Conservation (phyloP, 2,113 vertebrate species). For the Pedionomus torquatus region DNA sequence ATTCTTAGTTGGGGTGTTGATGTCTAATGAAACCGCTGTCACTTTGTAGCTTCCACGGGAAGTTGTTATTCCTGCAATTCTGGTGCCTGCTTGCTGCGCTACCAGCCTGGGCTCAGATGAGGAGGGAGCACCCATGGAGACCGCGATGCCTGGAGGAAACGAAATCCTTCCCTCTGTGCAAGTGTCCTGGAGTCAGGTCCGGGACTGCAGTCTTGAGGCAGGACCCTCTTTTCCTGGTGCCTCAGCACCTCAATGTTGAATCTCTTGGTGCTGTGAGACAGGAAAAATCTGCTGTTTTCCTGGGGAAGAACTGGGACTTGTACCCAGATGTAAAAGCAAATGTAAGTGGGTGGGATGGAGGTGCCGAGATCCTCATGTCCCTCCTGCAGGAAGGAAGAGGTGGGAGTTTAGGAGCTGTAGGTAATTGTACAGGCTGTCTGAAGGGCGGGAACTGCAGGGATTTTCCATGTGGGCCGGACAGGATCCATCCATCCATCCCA, state of each 20-base stretch:
- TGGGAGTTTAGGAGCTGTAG: background rate
- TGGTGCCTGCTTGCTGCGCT: background rate
- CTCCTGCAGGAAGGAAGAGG: background rate
- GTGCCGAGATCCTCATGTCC: background rate
- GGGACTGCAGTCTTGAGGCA: background rate
- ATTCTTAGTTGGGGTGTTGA: background rate
- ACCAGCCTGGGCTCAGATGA: background rate
- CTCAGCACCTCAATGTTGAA: background rate
- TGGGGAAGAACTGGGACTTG: fast-evolving
- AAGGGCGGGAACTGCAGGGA: background rate
- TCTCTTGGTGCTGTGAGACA: background rate
- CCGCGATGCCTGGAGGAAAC: fast-evolving
- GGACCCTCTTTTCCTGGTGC: background rate
- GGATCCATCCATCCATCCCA: background rate
- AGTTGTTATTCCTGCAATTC: background rate
- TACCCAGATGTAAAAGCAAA: background rate
- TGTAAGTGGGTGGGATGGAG: background rate
- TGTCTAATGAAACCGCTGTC: background rate
- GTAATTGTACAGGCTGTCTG: background rate
- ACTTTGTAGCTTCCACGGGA: background rate
- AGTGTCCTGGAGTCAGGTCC: background rate
- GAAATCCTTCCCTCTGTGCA: background rate
- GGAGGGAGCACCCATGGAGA: background rate
- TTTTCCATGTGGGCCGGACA: background rate
- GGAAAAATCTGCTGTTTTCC: background rate